These are phyloP conservation scores for Macrobrachium rosenbergii DNA, from an alignment of 1,140 invertebrate genomes.

Conservation along the genomic window DNA sequence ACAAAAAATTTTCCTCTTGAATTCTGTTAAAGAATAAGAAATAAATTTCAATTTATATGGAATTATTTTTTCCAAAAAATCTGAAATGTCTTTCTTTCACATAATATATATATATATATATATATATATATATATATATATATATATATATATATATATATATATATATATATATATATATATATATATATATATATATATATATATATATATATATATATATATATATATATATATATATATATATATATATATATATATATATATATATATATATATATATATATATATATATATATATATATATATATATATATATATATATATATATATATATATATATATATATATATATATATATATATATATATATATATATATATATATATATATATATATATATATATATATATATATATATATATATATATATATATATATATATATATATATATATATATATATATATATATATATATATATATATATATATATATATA, in stretches of 20 bases:
- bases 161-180: too few relatives aligned
- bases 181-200: not conserved
- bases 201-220: conserved; percentile 13
- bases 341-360: conserved; percentile 9
- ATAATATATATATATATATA: too few relatives aligned
- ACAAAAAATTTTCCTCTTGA: too few relatives aligned
- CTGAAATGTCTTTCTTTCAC: too few relatives aligned
- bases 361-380: conserved; percentile 18
- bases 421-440: conserved; percentile 2
- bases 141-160: too few relatives aligned
- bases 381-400: conserved; percentile 12
- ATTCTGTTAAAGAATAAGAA: too few relatives aligned
- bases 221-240: not conserved
- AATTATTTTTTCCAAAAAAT: too few relatives aligned
- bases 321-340: conserved; percentile 13
- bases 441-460: conserved; percentile 14
- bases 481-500: conserved; percentile 17
- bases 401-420: conserved; percentile 7
- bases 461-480: conserved; percentile 8
- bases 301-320: conserved; percentile 19
- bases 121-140: too few relatives aligned
- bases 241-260: conserved; percentile 5
- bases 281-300: conserved; percentile 14
- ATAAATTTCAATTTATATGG: too few relatives aligned
- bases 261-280: conserved; percentile 17